Percentiles rank a stretch among this genome's conserved stretches.
These are phyloP conservation scores for Nephrotoma appendiculata DNA, from an alignment of 2,888 invertebrate genomes.

Conservation along the genomic window DNA sequence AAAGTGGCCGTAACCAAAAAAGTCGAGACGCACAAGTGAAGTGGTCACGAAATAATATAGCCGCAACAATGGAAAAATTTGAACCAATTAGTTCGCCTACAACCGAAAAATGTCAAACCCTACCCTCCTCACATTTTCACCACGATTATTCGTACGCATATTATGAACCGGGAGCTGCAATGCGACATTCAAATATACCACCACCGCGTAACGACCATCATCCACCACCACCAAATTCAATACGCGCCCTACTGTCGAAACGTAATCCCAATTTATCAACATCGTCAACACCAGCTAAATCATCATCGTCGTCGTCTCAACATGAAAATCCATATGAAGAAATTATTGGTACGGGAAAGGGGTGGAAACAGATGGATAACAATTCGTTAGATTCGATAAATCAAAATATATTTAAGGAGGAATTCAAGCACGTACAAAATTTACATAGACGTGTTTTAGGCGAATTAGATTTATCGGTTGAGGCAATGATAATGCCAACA, in stretches of 20 bases:
- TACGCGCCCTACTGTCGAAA: conserved; percentile 28
- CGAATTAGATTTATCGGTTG: conserved; percentile 73
- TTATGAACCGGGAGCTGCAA: conserved; percentile 54
- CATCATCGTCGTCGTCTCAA: conserved; percentile 27
- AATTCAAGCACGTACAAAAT: conserved; percentile 69
- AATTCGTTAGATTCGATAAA: conserved; percentile 51
- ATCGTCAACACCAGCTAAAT: conserved; percentile 3
- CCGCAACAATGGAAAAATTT: conserved; percentile 49
- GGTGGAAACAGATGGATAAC: conserved; percentile 22
- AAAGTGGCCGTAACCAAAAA: conserved; percentile 2
- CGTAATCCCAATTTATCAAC: conserved; percentile 22
- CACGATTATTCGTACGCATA: conserved; percentile 72
- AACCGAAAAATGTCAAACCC: conserved; percentile 8
- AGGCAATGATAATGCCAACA: conserved; percentile 83
- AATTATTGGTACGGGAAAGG: conserved; percentile 18
- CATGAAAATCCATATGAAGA: conserved; percentile 45
- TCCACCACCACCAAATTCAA: conserved; percentile 28
- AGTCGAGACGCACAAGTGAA: conserved; percentile 17
- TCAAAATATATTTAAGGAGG: conserved; percentile 63
- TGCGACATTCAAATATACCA: conserved; percentile 47
- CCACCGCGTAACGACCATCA: conserved; percentile 31
- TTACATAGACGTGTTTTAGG: conserved; percentile 71
- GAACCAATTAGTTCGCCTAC: conserved; percentile 31
- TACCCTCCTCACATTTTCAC: conserved; percentile 19
- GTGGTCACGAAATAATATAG: conserved; percentile 48